Percentiles rank a stretch among this genome's conserved stretches.
Evolutionary conservation across 2,888 invertebrate genomes (phyloP).

Genomic region (Lamellibrachia columna): DNA sequence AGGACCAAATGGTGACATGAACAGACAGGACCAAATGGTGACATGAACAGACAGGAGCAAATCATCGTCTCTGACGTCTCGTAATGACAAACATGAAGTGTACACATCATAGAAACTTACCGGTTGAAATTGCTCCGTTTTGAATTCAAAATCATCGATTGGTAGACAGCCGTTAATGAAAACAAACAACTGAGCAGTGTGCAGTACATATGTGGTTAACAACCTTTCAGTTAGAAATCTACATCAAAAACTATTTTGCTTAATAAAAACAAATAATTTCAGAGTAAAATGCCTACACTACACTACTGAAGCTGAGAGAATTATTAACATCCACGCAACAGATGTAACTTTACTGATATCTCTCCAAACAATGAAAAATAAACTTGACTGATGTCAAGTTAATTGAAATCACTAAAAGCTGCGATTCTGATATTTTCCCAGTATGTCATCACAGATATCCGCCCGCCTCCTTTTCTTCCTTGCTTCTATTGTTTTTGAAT

Average conservation of each 20-base stretch:
- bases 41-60: not conserved
- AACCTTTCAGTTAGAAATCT: no score
- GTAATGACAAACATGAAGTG: not conserved
- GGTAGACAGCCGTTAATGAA: slow-evolving; percentile 32
- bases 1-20: not conserved
- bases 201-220: not conserved
- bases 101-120: slow-evolving; percentile 53
- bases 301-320: no score
- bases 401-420: no score
- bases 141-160: slow-evolving; percentile 91
- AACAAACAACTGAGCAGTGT: not conserved
- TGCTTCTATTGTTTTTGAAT: no score
- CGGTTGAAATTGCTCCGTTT: slow-evolving; percentile 84
- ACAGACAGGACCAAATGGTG: not conserved
- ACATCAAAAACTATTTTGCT: not conserved
- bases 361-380: no score
- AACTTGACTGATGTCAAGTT: no score
- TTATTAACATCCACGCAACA: no score
- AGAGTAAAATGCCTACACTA: no score
- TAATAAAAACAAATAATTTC: not conserved
- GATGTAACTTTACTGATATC: no score
- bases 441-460: no score
- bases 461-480: no score
- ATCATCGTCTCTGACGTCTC: not conserved
- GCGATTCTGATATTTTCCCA: no score